A percentile compares a stretch with the other conserved stretches of the same genome.
Evolutionary conservation across 2,888 invertebrate species (phyloP).

Genomic region (Euplagia quadripunctaria): DNA sequence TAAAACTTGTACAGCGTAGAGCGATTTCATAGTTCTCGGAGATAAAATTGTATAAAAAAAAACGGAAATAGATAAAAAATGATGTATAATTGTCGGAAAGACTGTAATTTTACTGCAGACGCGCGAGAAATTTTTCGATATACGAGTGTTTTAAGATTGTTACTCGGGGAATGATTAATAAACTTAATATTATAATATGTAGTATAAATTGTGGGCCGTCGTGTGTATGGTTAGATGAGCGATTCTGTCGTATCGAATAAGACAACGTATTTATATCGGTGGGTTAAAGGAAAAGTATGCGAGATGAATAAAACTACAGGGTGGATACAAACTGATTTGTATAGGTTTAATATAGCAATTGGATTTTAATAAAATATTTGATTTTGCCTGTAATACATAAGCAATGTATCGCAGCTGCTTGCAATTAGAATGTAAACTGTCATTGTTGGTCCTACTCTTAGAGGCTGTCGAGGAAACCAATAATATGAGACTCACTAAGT

Average conservation of each 20-base stretch:
- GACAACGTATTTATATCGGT: not conserved
- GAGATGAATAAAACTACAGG: not conserved
- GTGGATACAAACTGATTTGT: conserved; percentile 2
- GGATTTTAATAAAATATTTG: too few species aligned
- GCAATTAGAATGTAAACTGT: too few species aligned
- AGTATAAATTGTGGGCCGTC: conserved; percentile 23
- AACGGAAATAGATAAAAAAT: conserved; percentile 17
- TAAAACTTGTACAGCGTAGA: conserved; percentile 46
- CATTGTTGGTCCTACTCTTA: too few species aligned
- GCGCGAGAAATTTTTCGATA: conserved; percentile 14
- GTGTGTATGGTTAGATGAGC: conserved; percentile 8
- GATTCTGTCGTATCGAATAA: conserved; percentile 24
- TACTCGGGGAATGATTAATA: conserved; percentile 18
- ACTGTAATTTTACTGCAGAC: conserved; percentile 25
- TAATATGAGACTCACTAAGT: too few species aligned
- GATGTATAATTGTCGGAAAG: conserved; percentile 29
- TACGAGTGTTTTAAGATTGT: conserved; percentile 18
- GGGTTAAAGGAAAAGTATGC: not conserved
- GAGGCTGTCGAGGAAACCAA: too few species aligned
- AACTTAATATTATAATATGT: conserved; percentile 21
- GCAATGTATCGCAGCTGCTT: too few species aligned
- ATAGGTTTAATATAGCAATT: not conserved
- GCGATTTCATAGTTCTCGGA: conserved; percentile 10
- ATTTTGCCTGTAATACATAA: too few species aligned
- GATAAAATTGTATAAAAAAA: conserved; percentile 22